Percentiles rank a stretch among this genome's conserved stretches.
Evolutionary conservation across 2,113 vertebrate genomes (phyloP).

Genomic region (Hemichromis elongatus): DNA sequence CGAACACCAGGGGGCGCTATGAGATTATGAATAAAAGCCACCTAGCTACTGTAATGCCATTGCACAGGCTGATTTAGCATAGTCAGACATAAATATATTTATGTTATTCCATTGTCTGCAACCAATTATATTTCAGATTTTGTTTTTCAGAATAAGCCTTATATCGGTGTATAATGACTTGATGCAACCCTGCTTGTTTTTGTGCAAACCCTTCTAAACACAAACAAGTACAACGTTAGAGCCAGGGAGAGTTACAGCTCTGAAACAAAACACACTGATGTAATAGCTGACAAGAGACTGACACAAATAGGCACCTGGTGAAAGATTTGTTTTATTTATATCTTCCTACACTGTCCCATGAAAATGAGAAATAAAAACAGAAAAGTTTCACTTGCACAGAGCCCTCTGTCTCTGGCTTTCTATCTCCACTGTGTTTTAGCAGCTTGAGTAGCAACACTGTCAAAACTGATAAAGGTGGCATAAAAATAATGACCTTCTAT

Average conservation of each 20-base stretch:
- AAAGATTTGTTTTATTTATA: background rate
- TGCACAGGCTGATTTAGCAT: background rate
- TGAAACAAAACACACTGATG: background rate
- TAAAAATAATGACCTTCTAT: background rate
- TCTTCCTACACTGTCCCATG: background rate
- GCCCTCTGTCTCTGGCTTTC: background rate
- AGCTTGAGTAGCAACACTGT: background rate
- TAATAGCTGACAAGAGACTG: background rate
- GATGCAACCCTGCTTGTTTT: background rate
- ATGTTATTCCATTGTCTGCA: background rate
- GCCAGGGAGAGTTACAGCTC: background rate
- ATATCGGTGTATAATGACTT: too few relatives aligned
- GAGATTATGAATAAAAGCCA: background rate
- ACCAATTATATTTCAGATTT: background rate
- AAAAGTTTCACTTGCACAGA: background rate
- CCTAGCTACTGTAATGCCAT: background rate
- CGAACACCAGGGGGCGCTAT: slow-evolving; percentile 33
- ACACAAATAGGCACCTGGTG: background rate
- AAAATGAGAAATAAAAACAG: background rate
- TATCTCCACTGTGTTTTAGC: background rate
- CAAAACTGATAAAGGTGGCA: background rate
- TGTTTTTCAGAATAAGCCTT: background rate
- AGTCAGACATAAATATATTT: background rate
- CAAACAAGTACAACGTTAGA: background rate
- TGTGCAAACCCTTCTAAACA: background rate